A percentile compares a stretch with the other conserved stretches of the same genome.
Evolutionary conservation across 1,140 invertebrate genomes (phyloP).

Genomic region (Matsumurasca onukii): DNA sequence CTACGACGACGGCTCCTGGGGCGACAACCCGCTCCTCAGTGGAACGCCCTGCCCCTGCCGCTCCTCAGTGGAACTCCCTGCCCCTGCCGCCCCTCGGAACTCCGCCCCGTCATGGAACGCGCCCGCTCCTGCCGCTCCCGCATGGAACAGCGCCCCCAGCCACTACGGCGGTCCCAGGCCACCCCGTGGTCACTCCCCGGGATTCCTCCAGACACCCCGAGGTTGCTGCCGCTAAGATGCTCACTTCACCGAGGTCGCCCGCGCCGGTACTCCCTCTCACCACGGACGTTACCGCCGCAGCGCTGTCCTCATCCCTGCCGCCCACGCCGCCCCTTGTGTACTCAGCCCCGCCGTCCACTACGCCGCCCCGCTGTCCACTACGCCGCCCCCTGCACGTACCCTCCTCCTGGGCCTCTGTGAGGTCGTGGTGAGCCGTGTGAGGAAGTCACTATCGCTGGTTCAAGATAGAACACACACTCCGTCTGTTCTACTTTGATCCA

Average conservation of each 20-base stretch:
- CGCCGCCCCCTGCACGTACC: not conserved
- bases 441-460: no score
- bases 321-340: constrained; percentile 46
- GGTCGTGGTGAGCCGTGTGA: not conserved
- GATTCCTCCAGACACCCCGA: constrained; percentile 34
- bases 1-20: constrained; percentile 36
- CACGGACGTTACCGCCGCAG: constrained; percentile 15
- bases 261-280: constrained; percentile 32
- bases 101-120: constrained; percentile 51
- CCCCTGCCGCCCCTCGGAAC: constrained; percentile 47
- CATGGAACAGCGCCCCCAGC: constrained; percentile 55
- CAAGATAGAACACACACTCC: no score
- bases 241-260: constrained; percentile 31
- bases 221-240: constrained; percentile 37
- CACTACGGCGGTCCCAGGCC: constrained; percentile 43
- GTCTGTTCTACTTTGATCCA: no score
- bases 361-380: constrained; percentile 15
- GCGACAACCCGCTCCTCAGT: constrained; percentile 39
- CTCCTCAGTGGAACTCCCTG: constrained; percentile 43
- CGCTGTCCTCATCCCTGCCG: constrained; percentile 49
- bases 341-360: constrained; percentile 43
- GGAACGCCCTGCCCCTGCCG: constrained; percentile 48
- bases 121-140: constrained; percentile 51
- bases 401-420: constrained; percentile 9
- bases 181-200: constrained; percentile 19